Base-by-base conservation (phyloP, 2,113 vertebrate species). In the Oncorhynchus masou region DNA sequence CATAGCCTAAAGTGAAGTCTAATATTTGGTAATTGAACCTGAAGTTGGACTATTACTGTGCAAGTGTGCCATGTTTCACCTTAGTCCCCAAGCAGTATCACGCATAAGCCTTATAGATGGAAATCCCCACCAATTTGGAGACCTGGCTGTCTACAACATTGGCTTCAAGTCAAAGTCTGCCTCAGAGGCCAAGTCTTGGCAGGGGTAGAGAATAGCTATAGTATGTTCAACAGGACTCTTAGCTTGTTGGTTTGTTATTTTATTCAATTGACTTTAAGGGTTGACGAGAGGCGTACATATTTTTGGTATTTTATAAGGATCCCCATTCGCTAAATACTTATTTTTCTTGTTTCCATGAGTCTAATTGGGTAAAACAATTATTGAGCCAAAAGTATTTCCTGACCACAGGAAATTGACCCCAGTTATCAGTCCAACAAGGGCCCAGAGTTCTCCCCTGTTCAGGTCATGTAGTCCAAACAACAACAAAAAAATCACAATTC, bases 191-290 rank as follows among this genome's bases (percentile, higher is more conserved):
- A 74, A 59, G 72, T 66, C 54, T 49, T 71, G 73, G 70, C 69
- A 69, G 27, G 27, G 67, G 67, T 54, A 31, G 83, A 75, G n/a
- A 62, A 77, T 24, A 31, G 66, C 51, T 71, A 54, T 15, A 54
- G 51, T 54, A 75, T 68, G 74, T 75, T 45, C 84, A 79, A 86
- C 75, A 27, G 70, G 76, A 79, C n/a, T 25, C 64, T 78, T 75
- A 31, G 79, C 79, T 74, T 48, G 1, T 13, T 66, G 27, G 49
- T 74, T 74, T 70, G 66, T n/a, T 73, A 57, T 73, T 66, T 25
- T n/a, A 24, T 66, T 25, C 24, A 66, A 66, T 29, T 62, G 27
- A 19, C 3, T 25, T n/a, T 73, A 4, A n/a, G 24, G 12, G 12
- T 31, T 66, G 64, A 29, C 2, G 25, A 16, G 25, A 27, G 64